These are phyloP conservation scores for Hirundo rustica DNA, from an alignment of 2,797 vertebrate genomes.

Conservation along the genomic window DNA sequence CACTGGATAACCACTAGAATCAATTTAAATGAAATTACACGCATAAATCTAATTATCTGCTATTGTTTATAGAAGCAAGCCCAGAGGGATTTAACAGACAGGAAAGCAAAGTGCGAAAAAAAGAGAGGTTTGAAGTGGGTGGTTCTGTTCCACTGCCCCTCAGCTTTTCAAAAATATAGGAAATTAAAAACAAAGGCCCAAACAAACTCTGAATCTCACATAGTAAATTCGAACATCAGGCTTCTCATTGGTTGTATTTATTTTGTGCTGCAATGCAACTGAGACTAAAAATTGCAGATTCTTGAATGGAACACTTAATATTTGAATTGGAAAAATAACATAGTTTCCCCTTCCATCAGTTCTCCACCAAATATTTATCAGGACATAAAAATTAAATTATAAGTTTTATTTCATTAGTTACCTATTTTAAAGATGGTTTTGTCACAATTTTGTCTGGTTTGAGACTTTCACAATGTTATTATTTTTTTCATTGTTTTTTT, in stretches of 20 bases:
- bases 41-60: slow-evolving; percentile 54
- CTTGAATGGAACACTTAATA: background rate
- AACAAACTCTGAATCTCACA: background rate
- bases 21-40: slow-evolving; percentile 61
- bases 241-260: background rate
- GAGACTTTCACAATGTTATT: background rate
- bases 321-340: background rate
- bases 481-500: background rate
- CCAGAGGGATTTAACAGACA: slow-evolving; percentile 35
- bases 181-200: background rate
- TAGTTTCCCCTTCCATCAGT: background rate
- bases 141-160: slow-evolving; percentile 8
- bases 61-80: slow-evolving; percentile 44
- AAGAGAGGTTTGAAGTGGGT: slow-evolving; percentile 23
- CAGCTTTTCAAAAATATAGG: background rate
- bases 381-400: background rate
- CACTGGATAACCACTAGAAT: slow-evolving; percentile 19
- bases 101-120: slow-evolving; percentile 44
- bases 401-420: background rate
- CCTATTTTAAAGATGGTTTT: background rate
- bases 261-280: background rate
- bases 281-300: background rate
- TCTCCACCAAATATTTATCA: background rate
- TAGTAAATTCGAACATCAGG: background rate
- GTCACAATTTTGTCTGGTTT: background rate